Conservation (phyloP, 1,140 invertebrate species). For the Chrysomallon squamiferum region DNA sequence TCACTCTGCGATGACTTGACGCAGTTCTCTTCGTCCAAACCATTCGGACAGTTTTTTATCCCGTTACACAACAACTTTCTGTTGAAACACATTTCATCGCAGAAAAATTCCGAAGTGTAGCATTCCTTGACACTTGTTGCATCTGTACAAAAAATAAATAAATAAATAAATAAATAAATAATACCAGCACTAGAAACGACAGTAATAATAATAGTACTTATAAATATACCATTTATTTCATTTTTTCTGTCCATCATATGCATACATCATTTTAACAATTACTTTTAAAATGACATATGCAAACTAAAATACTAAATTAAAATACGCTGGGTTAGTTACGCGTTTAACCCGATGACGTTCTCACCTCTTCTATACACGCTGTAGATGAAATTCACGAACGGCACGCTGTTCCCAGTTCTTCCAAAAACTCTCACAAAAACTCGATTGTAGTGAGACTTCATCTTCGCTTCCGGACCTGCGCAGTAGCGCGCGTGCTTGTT, state of each 20-base stretch:
- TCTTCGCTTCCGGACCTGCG: slow-evolving; percentile 1
- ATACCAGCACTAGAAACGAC: neutral
- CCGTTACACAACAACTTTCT: slow-evolving; percentile 19
- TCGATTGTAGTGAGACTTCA: slow-evolving; percentile 24
- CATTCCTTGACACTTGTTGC: slow-evolving; percentile 1
- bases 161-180: neutral
- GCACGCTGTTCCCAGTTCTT: slow-evolving; percentile 7
- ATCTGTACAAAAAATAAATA: slow-evolving; percentile 1
- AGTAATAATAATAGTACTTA: neutral
- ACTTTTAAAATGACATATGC: no score
- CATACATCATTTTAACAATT: no score
- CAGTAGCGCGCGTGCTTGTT: slow-evolving; percentile 9
- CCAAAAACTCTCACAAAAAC: slow-evolving; percentile 36
- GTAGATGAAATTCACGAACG: slow-evolving; percentile 21
- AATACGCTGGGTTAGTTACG: no score
- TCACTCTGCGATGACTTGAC: neutral
- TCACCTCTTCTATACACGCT: slow-evolving; percentile 20
- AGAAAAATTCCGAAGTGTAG: slow-evolving; percentile 1
- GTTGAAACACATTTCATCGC: slow-evolving; percentile 19
- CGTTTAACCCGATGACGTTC: neutral
- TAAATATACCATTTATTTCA: neutral
- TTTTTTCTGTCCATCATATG: no score
- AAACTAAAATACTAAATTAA: no score
- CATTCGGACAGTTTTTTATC: slow-evolving; percentile 19
- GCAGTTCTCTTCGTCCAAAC: slow-evolving; percentile 21